Evolutionary conservation across 2,797 vertebrate species (phyloP), one percentile per base, ranked within the genome.

Genomic region (Zenarchopterus dispar): DNA sequence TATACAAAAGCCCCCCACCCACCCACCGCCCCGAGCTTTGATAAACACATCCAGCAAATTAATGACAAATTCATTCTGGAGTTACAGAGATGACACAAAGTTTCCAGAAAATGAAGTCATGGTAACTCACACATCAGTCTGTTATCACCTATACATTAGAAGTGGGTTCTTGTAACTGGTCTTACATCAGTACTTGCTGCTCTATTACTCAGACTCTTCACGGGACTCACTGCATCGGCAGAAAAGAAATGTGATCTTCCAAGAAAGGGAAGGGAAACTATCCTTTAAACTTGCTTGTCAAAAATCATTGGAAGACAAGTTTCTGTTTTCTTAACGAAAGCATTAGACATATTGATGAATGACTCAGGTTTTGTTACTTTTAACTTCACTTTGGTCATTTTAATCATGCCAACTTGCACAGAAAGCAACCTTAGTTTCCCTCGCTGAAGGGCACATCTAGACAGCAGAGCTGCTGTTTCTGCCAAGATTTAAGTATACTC

Each of bases 331-430:
- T 31, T 23, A 11, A 7, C 44, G 16, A 8, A 4, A 64, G 45
- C 24, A 46, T 78, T 56, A 49, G 67, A 78, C 73, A 69, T 55
- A 56, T 24, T 77, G 80, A 85, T 70, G 75, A 83, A 87, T 80
- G 80, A 87, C n/a, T 83, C 73, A 57, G 70, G 52, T 69, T 90
- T 78, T 81, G 83, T 84, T 78, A 86, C 75, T 76, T 84, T 81
- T 76, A 84, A 86, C 62, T 57, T 77, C 46, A 52, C 54, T 75
- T 53, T 55, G 74, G 77, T 84, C 67, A 79, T 72, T 78, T 65
- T 48, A 78, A 89, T 85, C 67, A 82, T 58, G 55, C 56, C 52
- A 70, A 69, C 43, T 44, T 61, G 69, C 62, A 55, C 64, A 64
- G 57, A 65, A 63, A 63, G 46, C 48, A 67, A 67, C 23, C 73